A percentile compares a stretch with the other conserved stretches of the same genome.
Conservation (phyloP, 2,113 vertebrate species). For the Eidolon helvum region DNA sequence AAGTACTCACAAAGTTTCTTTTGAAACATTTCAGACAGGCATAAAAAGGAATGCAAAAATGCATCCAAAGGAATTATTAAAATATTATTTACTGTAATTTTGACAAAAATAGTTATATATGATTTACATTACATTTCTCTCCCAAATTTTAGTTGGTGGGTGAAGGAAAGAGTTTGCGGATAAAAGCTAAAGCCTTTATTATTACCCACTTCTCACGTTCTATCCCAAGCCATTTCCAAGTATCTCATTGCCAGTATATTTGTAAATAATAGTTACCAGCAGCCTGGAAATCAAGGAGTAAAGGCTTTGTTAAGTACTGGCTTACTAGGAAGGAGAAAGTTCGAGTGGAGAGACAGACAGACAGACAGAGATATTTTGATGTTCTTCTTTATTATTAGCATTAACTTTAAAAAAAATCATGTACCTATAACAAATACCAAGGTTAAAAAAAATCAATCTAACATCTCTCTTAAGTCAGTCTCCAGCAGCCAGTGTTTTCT, state of each 20-base stretch:
- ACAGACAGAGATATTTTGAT: neutral
- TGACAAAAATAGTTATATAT: neutral
- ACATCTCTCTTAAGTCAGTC: neutral
- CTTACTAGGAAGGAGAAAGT: neutral
- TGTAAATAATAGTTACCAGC: neutral
- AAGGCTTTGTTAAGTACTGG: neutral
- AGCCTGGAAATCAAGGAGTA: neutral
- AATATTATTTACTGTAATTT: neutral
- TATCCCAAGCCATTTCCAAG: neutral
- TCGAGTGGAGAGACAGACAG: neutral
- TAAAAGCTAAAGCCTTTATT: neutral
- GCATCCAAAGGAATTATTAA: neutral
- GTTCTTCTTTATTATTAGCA: neutral
- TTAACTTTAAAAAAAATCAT: neutral
- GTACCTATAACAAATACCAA: neutral
- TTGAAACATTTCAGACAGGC: neutral
- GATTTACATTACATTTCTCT: neutral
- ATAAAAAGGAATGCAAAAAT: neutral
- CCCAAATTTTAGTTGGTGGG: neutral
- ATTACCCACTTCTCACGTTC: neutral
- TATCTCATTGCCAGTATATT: neutral
- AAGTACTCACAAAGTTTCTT: neutral
- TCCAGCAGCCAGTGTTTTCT: neutral
- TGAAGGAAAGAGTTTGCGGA: neutral
- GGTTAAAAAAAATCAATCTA: neutral